Evolutionary conservation across 2,113 vertebrate genomes (phyloP), one percentile per base, ranked within the genome.

Genomic region (Pedionomus torquatus): DNA sequence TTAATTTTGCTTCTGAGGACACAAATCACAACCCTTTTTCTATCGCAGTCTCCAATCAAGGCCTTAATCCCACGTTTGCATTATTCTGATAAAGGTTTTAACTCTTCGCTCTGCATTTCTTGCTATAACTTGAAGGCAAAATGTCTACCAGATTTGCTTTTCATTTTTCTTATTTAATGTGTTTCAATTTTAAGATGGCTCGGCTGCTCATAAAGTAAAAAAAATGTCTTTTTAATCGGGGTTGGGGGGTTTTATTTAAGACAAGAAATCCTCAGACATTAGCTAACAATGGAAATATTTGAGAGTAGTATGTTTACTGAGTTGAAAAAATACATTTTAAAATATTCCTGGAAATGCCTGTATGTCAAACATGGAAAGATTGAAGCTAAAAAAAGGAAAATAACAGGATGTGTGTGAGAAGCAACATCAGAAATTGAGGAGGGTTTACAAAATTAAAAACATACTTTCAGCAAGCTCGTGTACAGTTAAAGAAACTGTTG

Each of bases 321-420:
- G 46, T 57, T 85, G 44, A 84, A 89, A 93, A 66, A 79, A 87
- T 30, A 8, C 7, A 55, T 82, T 75, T 84, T 1, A 84, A 95
- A 92, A 79, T 82, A 87, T 70, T 95, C 48, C 65, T 90, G 70
- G 77, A 95, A 91, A 91, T 85, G 64, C 61, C 70, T 85, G 31
- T 68, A 44, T 69, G 76, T 57, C 72, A 84, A 95, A 87, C 69
- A 82, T 15, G 15, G 79, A 86, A 95, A 52, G 72, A 82, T 37
- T 71, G 70, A 82, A 79, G 54, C 52, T 83, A 89, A 91, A 94
- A 94, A 87, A 61, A 35, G 70, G 81, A 97, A 89, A 79, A 76
- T 58, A 93, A 83, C 70, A 92, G 70, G 70, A 87, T 89, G 71
- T n/a, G 14, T 87, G 23, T 76, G 24, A 87, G 77, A 95, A 84